Conservation (phyloP, 2,113 vertebrate genomes). For the Notiomystis cincta region DNA sequence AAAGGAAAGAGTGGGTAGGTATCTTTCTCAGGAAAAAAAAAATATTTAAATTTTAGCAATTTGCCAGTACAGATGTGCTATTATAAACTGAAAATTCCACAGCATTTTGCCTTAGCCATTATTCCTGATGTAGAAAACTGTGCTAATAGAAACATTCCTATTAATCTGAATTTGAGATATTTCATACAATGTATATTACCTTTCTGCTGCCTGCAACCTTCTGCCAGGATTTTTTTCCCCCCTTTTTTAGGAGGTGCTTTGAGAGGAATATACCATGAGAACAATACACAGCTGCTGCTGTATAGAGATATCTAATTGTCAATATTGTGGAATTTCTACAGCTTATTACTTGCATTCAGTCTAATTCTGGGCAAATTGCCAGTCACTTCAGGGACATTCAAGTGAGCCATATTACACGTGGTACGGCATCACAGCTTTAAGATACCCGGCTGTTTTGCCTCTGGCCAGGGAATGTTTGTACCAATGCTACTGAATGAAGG, state of each 20-base stretch:
- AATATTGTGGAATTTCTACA: constrained; percentile 88
- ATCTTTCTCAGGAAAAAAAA: neutral
- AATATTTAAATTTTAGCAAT: constrained; percentile 58
- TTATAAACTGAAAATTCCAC: constrained; percentile 59
- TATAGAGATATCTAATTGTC: constrained; percentile 89
- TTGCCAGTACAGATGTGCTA: constrained; percentile 66
- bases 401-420: constrained; percentile 85
- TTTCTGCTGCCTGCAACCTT: constrained; percentile 81
- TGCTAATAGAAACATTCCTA: constrained; percentile 73
- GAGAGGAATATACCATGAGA: constrained; percentile 84
- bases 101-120: constrained; percentile 58
- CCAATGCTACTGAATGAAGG: constrained; percentile 79
- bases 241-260: constrained; percentile 81
- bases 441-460: constrained; percentile 88
- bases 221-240: constrained; percentile 73
- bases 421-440: constrained; percentile 83
- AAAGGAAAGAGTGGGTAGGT: constrained; percentile 59
- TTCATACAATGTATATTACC: constrained; percentile 81
- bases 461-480: constrained; percentile 85
- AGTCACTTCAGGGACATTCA: constrained; percentile 87
- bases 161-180: constrained; percentile 79
- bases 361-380: constrained; percentile 89
- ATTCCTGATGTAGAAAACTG: constrained; percentile 66
- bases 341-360: constrained; percentile 89
- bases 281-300: constrained; percentile 87